phyloP scores from a whole-genome alignment of 2,113 vertebrate species.

The Mobula hypostoma region DNA sequence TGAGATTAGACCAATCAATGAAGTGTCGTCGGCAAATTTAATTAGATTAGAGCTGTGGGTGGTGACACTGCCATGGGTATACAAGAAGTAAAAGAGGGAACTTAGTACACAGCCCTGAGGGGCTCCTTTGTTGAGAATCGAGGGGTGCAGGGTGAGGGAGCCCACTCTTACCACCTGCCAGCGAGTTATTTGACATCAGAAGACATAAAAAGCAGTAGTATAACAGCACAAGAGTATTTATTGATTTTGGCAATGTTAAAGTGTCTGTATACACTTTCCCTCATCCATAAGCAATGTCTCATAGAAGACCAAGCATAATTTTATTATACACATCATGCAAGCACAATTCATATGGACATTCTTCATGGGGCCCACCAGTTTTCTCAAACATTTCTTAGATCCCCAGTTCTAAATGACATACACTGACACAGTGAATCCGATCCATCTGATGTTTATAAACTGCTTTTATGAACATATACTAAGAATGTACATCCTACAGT shows the following conservation, averaged over 20 bases:
- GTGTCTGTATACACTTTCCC: background rate
- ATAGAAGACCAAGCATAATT: conserved; percentile 19
- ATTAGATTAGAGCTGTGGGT: no score
- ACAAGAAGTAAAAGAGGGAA: no score
- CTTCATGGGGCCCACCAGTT: background rate
- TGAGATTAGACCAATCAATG: no score
- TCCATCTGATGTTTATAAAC: background rate
- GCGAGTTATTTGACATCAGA: background rate
- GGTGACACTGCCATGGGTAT: no score
- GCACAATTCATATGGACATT: conserved; percentile 30
- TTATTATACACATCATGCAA: conserved; percentile 30
- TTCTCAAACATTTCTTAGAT: background rate
- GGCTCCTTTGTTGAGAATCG: no score
- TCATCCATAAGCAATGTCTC: background rate
- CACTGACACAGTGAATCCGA: background rate
- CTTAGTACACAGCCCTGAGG: no score
- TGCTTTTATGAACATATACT: background rate
- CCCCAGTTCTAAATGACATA: background rate
- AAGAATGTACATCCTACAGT: background rate
- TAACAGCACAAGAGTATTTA: conserved; percentile 32
- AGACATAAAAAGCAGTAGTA: background rate
- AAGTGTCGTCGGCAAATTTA: no score
- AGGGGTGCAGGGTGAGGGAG: no score
- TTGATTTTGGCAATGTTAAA: conserved; percentile 34
- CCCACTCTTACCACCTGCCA: no score